Percentiles rank a stretch among this genome's conserved stretches.
phyloP scores from a whole-genome alignment of 35 echinoderm and acorn worm genomes.

The Apostichopus japonicus region DNA sequence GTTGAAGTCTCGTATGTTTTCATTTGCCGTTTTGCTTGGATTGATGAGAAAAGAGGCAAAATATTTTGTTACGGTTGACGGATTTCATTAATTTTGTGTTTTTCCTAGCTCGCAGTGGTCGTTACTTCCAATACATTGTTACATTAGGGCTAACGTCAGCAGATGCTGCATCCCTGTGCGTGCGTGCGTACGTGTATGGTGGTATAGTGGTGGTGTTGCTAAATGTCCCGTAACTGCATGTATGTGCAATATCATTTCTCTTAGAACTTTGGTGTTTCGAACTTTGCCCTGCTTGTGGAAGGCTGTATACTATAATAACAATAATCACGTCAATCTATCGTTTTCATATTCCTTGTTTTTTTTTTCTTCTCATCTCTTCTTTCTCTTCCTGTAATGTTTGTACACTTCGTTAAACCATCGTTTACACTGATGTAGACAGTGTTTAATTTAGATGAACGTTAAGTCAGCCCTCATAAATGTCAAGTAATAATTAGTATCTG shows the following conservation, averaged over 20 bases:
- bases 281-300: neutral
- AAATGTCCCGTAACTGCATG: neutral
- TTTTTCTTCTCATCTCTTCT: too few species aligned
- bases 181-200: too few species aligned
- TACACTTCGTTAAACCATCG: too few species aligned
- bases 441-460: too few species aligned
- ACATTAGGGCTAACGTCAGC: neutral
- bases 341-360: too few species aligned
- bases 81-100: slow-evolving; percentile 58
- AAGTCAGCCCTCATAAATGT: too few species aligned
- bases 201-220: neutral
- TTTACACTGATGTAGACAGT: too few species aligned
- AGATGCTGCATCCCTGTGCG: too few species aligned
- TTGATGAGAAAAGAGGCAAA: slow-evolving; percentile 62
- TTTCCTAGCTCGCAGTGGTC: neutral
- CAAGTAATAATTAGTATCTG: too few species aligned
- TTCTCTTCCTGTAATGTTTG: too few species aligned
- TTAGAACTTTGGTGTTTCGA: neutral
- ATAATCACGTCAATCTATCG: too few species aligned
- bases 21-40: slow-evolving; percentile 57
- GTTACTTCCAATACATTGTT: neutral
- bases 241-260: neutral
- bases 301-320: too few species aligned
- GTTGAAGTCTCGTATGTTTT: slow-evolving; percentile 53
- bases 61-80: slow-evolving; percentile 59